Percentiles rank a stretch among this genome's conserved stretches.
These are phyloP conservation scores for Ctenopoma multispine DNA, from an alignment of 2,797 vertebrate species.

Conservation along the genomic window DNA sequence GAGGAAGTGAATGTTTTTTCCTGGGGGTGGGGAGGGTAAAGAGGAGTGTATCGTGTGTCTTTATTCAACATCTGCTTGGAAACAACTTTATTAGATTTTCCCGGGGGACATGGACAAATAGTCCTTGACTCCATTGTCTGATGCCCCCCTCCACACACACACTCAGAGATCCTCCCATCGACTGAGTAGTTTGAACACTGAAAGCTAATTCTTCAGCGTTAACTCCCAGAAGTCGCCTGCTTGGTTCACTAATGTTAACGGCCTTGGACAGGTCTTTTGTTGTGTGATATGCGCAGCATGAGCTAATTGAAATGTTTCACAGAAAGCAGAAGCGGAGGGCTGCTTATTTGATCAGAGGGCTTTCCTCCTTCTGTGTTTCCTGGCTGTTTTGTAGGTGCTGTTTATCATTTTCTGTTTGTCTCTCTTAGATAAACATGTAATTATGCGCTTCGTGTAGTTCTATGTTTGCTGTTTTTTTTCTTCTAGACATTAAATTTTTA, in stretches of 20 bases:
- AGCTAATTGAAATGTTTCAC: slow-evolving; percentile 61
- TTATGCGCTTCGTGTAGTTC: too few relatives aligned
- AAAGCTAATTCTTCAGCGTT: slow-evolving; percentile 40
- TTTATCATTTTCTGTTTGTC: slow-evolving; percentile 19
- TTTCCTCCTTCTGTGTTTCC: slow-evolving; percentile 31
- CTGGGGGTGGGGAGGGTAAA: not conserved
- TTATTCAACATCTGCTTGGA: slow-evolving; percentile 69
- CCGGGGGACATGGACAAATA: slow-evolving; percentile 46
- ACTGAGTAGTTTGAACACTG: slow-evolving; percentile 27
- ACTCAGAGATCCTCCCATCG: not conserved
- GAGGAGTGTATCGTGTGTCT: slow-evolving; percentile 48
- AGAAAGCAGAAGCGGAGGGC: not conserved
- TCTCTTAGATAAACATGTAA: slow-evolving; percentile 5
- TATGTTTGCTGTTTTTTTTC: not conserved
- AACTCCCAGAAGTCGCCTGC: slow-evolving; percentile 13
- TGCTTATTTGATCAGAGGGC: slow-evolving; percentile 48
- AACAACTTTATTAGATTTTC: slow-evolving; percentile 72
- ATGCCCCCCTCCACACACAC: slow-evolving; percentile 11
- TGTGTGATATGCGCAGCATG: slow-evolving; percentile 29
- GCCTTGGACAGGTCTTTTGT: slow-evolving; percentile 68
- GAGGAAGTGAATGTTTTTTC: slow-evolving; percentile 48
- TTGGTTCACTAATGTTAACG: slow-evolving; percentile 54
- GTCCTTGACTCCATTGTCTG: slow-evolving; percentile 49
- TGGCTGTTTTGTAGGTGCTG: not conserved
- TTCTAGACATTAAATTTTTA: not conserved